phyloP scores from a whole-genome alignment of 2,113 vertebrate genomes.

The Lasiurus cinereus region DNA sequence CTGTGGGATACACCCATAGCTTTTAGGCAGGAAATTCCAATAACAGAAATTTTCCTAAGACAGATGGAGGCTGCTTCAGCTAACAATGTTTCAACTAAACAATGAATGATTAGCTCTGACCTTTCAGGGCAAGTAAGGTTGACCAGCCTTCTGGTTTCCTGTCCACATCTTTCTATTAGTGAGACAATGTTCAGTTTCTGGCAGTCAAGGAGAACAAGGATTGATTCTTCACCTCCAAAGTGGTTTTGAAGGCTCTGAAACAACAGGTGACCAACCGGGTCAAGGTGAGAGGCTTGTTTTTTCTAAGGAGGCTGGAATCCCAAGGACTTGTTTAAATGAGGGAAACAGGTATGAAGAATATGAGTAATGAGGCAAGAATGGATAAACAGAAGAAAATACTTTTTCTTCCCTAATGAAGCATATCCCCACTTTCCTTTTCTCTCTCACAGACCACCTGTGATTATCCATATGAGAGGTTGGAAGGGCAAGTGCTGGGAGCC shows the following conservation, averaged over 20 bases:
- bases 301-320: not conserved
- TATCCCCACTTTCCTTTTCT: not conserved
- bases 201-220: constrained; percentile 36
- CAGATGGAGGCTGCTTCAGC: no score
- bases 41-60: no score
- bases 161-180: no score
- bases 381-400: not conserved
- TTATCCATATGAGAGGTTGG: not conserved
- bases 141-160: no score
- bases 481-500: not conserved
- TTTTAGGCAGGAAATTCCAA: no score
- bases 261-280: not conserved
- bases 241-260: constrained; percentile 46
- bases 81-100: no score
- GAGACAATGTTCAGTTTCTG: no score
- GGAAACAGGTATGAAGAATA: not conserved
- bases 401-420: not conserved
- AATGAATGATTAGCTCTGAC: no score
- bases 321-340: not conserved
- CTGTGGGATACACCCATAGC: no score
- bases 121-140: no score
- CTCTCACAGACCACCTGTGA: not conserved
- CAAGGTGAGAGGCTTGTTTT: constrained; percentile 34
- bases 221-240: constrained; percentile 34
- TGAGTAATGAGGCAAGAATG: not conserved